These are phyloP conservation scores for Sebastes hopkinsi DNA, from an alignment of 2,797 vertebrate genomes.

Conservation along the genomic window DNA sequence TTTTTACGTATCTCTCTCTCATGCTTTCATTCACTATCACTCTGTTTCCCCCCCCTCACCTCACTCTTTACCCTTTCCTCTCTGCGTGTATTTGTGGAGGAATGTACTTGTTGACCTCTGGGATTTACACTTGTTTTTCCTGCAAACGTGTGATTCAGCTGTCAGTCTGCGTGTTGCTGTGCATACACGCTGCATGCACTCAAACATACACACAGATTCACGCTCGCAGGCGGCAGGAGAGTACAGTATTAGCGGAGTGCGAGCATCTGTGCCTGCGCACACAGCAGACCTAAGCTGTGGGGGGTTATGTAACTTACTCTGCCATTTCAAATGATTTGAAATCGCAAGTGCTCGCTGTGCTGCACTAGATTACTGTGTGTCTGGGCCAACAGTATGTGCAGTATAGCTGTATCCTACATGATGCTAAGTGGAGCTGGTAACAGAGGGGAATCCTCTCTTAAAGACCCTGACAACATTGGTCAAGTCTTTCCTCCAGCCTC, in stretches of 20 bases:
- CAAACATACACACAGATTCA: slow-evolving; percentile 23
- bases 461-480: slow-evolving; percentile 15
- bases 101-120: slow-evolving; percentile 28
- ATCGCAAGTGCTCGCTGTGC: slow-evolving; percentile 55
- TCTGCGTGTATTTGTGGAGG: slow-evolving; percentile 10
- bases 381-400: slow-evolving; percentile 38
- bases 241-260: slow-evolving; percentile 66
- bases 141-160: slow-evolving; percentile 54
- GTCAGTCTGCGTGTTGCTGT: slow-evolving; percentile 30
- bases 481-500: slow-evolving; percentile 9
- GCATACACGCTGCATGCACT: not conserved
- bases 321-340: slow-evolving; percentile 78
- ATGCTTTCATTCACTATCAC: slow-evolving; percentile 4
- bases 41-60: not conserved
- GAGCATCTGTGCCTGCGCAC: slow-evolving; percentile 66
- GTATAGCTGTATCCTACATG: slow-evolving; percentile 10
- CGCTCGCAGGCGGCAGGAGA: slow-evolving; percentile 39
- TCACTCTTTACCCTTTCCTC: not conserved
- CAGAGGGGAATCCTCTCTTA: slow-evolving; percentile 35
- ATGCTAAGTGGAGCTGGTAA: slow-evolving; percentile 24
- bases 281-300: slow-evolving; percentile 68
- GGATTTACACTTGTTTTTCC: slow-evolving; percentile 29
- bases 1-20: not conserved
- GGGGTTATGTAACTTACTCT: slow-evolving; percentile 79
- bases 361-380: slow-evolving; percentile 54